phyloP scores from a whole-genome alignment of 2,797 vertebrate genomes.

The Euthynnus affinis region DNA sequence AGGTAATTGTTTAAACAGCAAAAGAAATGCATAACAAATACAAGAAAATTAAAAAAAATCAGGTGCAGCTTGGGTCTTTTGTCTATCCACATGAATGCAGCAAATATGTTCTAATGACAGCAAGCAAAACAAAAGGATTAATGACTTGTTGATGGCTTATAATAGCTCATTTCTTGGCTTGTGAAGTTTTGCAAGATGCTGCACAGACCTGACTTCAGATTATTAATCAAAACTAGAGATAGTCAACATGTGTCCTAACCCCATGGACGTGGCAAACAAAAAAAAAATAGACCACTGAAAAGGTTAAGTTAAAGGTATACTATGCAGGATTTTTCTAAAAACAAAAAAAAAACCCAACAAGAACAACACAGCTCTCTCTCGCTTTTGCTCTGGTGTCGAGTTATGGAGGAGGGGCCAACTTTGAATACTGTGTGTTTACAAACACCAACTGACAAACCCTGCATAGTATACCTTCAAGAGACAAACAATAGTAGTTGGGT shows the following conservation, averaged over 20 bases:
- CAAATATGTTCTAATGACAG: constrained; percentile 21
- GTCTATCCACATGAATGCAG: constrained; percentile 4
- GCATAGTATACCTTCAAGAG: not conserved
- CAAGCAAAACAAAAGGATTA: constrained; percentile 36
- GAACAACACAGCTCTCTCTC: no score
- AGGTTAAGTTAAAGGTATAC: not conserved
- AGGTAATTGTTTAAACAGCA: constrained; percentile 31
- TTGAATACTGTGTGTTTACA: no score
- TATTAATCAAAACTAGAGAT: constrained; percentile 36
- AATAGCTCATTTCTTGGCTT: constrained; percentile 39
- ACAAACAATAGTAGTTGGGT: constrained; percentile 10
- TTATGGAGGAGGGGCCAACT: no score
- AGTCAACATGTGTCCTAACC: constrained; percentile 15
- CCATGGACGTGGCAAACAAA: constrained; percentile 15
- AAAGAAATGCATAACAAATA: constrained; percentile 4
- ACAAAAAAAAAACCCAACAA: no score
- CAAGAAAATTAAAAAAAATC: constrained; percentile 5
- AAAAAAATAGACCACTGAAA: not conserved
- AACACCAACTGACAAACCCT: not conserved
- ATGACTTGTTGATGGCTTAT: constrained; percentile 17
- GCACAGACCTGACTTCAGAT: constrained; percentile 17
- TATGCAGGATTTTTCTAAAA: no score
- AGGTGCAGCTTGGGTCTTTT: not conserved
- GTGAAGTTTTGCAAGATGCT: constrained; percentile 16
- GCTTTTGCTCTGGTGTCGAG: no score